Evolutionary conservation across 2,888 invertebrate species (phyloP), one percentile per base, ranked within the genome.

Genomic region (Epirrhoe alternata): DNA sequence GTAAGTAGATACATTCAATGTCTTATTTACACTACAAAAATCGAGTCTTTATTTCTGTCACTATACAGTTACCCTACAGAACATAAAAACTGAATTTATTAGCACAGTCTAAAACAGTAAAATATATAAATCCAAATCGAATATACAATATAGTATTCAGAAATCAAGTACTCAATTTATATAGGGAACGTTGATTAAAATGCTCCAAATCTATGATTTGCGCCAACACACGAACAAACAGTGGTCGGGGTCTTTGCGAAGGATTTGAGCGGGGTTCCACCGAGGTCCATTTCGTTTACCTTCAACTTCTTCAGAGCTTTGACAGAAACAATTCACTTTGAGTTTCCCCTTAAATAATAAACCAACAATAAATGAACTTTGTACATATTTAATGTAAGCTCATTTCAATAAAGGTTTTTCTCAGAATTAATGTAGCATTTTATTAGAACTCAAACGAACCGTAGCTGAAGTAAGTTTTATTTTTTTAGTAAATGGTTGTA

Each of bases 231-330:
- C 57, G 31, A 81, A 78, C 81, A 85, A 85, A 81, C 81, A 81
- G 78, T 76, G 83, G 86, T 81, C 82, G 78, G 80, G 77, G 80
- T 80, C 81, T 83, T 86, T 82, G 78, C 77, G 73, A 81, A 81
- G 85, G 84, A 86, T 87, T 86, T 83, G 80, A 86, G 85, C 80
- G 78, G 83, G 82, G 84, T 85, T 81, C n/a, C 82, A 79, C 77
- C 63, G 76, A 78, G 80, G 80, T 84, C 84, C 83, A 79, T 78
- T 80, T 80, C 74, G 81, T 85, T 84, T 80, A 77, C 77, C 73
- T 66, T 61, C 78, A 84, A 74, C 81, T 85, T 80, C 76, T 79
- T 78, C 79, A 76, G 78, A 76, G 76, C 79, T 84, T 81, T 76
- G 72, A 77, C 76, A 74, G 69, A 72, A 77, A 75, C 77, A 76